Base-by-base conservation (phyloP, 2,888 invertebrate genomes). In the Hemistola chrysoprasaria region DNA sequence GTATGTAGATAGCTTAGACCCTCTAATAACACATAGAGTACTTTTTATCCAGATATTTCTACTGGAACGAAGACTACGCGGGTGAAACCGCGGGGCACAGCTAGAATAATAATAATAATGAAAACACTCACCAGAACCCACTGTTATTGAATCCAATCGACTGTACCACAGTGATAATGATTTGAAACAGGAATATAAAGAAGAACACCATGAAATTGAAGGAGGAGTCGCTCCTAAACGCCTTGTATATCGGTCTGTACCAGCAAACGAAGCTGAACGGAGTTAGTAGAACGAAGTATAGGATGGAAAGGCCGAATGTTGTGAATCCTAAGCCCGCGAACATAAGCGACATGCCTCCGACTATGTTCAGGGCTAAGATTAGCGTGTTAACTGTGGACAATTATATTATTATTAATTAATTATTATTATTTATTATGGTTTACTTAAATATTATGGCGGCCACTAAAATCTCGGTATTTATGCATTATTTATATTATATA, bases 171-270 rank as follows among this genome's bases (percentile, higher is more conserved):
- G 97, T 95, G 39, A 98, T 93, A 42, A 98, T 90, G 71, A 95
- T 94, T 93, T 98, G 98, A 84, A 98, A 95, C 90, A 98, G 95
- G 90, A 98, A 98, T 65, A 99, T 95, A 79, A 99, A 98, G 92
- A 99, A 99, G 90, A 98, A 99, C 37, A 98, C 96, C 97, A 99
- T 99, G 78, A 99, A 99, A 87, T 98, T 99, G 91, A 99, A 98
- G 1, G 99, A 99, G 61, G 98, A 98, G 89, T 99, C 99, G 73
- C 95, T 97, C 72, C 98, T 94, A 91, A 99, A 99, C 51, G 99
- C 99, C 90, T 99, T 99, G 90, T 99, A 99, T 47, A 98, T 95
- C 28, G 99, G 99, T 76, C 99, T 92, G 90, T 97, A 99, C 99
- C 99, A 99, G 84, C 99, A 99, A 22, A 99, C 86, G 79, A 98